Evolutionary conservation across 2,888 invertebrate genomes (phyloP).

Genomic region (Oconnorella tubifera): DNA sequence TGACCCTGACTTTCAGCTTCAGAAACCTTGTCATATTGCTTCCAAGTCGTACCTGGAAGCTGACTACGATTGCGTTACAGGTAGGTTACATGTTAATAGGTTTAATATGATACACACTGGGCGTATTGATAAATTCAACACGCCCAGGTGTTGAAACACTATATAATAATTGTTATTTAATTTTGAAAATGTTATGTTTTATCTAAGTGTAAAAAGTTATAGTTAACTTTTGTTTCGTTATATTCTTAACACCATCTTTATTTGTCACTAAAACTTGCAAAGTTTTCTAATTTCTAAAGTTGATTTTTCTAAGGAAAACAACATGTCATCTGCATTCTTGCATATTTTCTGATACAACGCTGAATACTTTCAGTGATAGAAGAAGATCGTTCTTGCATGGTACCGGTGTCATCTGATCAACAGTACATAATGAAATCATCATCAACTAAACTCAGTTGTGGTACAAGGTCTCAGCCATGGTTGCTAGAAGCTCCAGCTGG

Average conservation of each 20-base stretch:
- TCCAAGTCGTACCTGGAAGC: constrained; percentile 5
- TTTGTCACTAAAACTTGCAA: not conserved
- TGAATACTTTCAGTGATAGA: constrained; percentile 11
- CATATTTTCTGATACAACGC: too few relatives aligned
- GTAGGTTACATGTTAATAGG: not conserved
- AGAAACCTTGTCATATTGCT: not conserved
- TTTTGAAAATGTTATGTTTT: not conserved
- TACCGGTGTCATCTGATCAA: not conserved
- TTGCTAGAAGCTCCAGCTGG: constrained; percentile 8
- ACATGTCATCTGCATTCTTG: too few relatives aligned
- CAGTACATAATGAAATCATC: not conserved
- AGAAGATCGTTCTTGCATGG: constrained; percentile 11
- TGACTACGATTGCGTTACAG: constrained; percentile 2
- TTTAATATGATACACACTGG: not conserved
- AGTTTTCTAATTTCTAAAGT: too few relatives aligned
- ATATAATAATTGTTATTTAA: not conserved
- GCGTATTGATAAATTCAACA: not conserved
- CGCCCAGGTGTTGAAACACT: not conserved
- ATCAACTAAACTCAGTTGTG: not conserved
- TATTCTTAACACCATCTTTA: too few relatives aligned
- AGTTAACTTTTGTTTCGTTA: not conserved
- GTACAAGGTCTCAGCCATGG: constrained; percentile 8
- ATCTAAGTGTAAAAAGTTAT: not conserved
- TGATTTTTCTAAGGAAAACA: too few relatives aligned
- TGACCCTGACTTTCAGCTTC: not conserved